Evolutionary conservation across 1,140 invertebrate genomes (phyloP).

Genomic region (Aphelenchoides avenae): DNA sequence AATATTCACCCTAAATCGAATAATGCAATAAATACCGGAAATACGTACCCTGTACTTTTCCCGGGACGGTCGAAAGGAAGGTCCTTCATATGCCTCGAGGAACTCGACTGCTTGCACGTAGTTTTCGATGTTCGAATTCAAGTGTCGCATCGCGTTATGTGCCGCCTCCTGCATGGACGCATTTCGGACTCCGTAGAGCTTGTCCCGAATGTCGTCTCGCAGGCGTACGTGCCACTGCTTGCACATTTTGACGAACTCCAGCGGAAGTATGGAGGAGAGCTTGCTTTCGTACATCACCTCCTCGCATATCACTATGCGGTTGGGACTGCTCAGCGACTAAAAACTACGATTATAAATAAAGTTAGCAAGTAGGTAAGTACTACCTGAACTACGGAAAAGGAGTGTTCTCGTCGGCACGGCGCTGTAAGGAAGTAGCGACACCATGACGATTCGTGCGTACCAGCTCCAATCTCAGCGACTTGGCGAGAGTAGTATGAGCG

Average conservation of each 20-base stretch:
- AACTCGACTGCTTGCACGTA: constrained; percentile 46
- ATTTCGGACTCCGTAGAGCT: constrained; percentile 30
- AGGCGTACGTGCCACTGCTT: constrained; percentile 30
- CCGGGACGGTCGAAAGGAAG: constrained; percentile 42
- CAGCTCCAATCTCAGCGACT: no score
- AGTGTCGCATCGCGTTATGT: constrained; percentile 35
- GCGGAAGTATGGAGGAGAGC: constrained; percentile 40
- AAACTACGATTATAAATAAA: constrained; percentile 3
- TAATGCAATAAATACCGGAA: no score
- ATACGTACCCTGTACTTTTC: constrained; percentile 49
- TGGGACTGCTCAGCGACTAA: constrained; percentile 40
- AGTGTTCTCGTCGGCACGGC: constrained; percentile 39
- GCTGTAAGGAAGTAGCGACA: constrained; percentile 36
- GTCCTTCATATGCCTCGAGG: constrained; percentile 40
- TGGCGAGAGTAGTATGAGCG: no score
- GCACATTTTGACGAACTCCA: constrained; percentile 41
- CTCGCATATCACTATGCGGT: constrained; percentile 38
- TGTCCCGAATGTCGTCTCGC: constrained; percentile 34
- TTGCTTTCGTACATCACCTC: constrained; percentile 50
- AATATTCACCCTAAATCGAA: no score
- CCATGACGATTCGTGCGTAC: neutral
- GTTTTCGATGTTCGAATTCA: constrained; percentile 48
- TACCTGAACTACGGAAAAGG: constrained; percentile 19
- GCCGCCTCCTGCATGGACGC: constrained; percentile 17
- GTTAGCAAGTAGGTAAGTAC: constrained; percentile 15